These are phyloP conservation scores for Pardalotus punctatus DNA, from an alignment of 2,113 vertebrate genomes.

Conservation along the genomic window DNA sequence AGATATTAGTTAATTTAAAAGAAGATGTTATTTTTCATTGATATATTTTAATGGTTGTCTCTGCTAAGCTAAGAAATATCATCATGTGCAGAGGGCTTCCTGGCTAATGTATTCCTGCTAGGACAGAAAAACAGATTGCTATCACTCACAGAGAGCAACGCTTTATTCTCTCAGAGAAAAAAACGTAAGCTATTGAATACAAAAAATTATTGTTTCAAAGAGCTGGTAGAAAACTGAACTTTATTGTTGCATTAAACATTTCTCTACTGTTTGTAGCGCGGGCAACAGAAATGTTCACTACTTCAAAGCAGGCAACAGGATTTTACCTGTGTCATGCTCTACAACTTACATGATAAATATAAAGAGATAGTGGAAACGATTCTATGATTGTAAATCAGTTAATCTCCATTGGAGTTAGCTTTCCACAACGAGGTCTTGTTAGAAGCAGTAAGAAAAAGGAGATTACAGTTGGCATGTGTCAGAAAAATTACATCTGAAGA, in stretches of 20 bases:
- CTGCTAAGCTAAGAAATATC: slow-evolving; percentile 68
- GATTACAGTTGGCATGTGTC: slow-evolving; percentile 32
- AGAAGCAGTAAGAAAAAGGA: slow-evolving; percentile 25
- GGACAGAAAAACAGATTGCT: slow-evolving; percentile 69
- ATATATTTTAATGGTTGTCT: slow-evolving; percentile 73
- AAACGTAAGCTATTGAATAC: not conserved
- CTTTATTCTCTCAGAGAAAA: slow-evolving; percentile 24
- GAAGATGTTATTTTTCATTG: slow-evolving; percentile 72
- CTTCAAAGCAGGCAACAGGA: not conserved
- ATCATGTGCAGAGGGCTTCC: slow-evolving; percentile 37
- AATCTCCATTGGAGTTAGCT: slow-evolving; percentile 58
- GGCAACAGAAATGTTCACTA: slow-evolving; percentile 33
- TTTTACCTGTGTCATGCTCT: slow-evolving; percentile 36
- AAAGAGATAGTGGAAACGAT: slow-evolving; percentile 42
- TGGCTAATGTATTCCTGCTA: slow-evolving; percentile 62
- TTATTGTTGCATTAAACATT: slow-evolving; percentile 49
- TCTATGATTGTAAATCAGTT: slow-evolving; percentile 58
- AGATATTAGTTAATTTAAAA: slow-evolving; percentile 78
- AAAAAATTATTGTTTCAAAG: slow-evolving; percentile 40
- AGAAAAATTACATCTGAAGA: slow-evolving; percentile 64
- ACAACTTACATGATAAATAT: slow-evolving; percentile 48
- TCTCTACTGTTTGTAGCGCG: slow-evolving; percentile 17
- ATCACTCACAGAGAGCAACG: slow-evolving; percentile 33
- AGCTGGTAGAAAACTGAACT: slow-evolving; percentile 31
- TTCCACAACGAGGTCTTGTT: slow-evolving; percentile 15